A percentile compares a stretch with the other conserved stretches of the same genome.
phyloP scores from a whole-genome alignment of 2,797 vertebrate species.

The Chaetodon trifasciatus region DNA sequence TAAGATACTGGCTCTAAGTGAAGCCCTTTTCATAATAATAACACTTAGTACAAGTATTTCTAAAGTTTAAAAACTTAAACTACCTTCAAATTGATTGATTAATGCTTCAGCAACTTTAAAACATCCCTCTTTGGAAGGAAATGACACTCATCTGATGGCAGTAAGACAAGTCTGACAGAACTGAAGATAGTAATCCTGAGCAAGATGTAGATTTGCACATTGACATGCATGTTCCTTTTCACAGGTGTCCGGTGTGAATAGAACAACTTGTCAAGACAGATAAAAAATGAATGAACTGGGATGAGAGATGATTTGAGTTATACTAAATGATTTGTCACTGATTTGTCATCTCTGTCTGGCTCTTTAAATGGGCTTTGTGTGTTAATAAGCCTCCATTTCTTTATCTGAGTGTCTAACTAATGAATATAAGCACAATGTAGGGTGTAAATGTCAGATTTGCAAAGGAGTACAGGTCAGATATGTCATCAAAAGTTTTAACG shows the following conservation, averaged over 20 bases:
- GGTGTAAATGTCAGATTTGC: not conserved
- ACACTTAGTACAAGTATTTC: not conserved
- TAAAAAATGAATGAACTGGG: constrained; percentile 6
- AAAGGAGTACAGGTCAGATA: not conserved
- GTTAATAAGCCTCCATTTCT: constrained; percentile 1
- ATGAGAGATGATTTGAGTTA: constrained; percentile 19
- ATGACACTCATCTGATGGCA: constrained; percentile 51
- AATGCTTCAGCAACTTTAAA: not conserved
- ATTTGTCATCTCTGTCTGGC: constrained; percentile 1
- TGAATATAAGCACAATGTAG: not conserved
- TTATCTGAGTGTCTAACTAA: not conserved
- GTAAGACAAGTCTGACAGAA: constrained; percentile 20
- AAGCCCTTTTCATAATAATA: not conserved
- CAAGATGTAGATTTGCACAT: constrained; percentile 24
- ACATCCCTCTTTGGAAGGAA: constrained; percentile 12
- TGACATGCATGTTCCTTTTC: constrained; percentile 14
- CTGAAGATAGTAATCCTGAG: constrained; percentile 34
- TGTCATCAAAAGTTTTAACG: not conserved
- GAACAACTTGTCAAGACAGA: constrained; percentile 29
- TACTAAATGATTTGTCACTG: constrained; percentile 43
- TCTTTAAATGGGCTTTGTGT: constrained; percentile 18
- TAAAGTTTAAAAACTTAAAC: not conserved
- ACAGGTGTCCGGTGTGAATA: constrained; percentile 5
- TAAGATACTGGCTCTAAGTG: not conserved
- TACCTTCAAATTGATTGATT: constrained; percentile 6